Conservation (phyloP, 2,797 vertebrate species). For the Chelon labrosus region DNA sequence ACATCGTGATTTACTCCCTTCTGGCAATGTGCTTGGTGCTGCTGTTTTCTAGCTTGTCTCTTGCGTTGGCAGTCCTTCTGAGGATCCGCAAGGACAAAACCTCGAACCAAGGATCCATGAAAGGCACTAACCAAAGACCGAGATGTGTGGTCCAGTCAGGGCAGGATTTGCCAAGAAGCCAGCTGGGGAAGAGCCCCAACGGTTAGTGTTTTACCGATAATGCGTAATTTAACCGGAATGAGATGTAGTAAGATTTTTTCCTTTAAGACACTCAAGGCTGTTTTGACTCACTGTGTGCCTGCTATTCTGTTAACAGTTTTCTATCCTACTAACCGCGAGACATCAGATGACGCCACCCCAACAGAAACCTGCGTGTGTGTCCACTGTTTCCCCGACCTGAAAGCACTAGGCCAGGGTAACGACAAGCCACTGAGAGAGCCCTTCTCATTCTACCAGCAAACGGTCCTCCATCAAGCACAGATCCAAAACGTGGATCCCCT, state of each 20-base stretch:
- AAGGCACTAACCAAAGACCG: neutral
- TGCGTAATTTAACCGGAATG: too few species aligned
- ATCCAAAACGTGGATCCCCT: neutral
- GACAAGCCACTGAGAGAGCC: conserved; percentile 18
- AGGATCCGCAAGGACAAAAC: conserved; percentile 29
- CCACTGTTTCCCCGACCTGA: conserved; percentile 80
- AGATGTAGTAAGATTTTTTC: too few species aligned
- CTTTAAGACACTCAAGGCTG: too few species aligned
- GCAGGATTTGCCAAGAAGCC: conserved; percentile 17
- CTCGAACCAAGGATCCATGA: neutral
- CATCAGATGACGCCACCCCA: conserved; percentile 58
- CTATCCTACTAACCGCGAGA: neutral
- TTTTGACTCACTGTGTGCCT: neutral
- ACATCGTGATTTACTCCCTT: conserved; percentile 70
- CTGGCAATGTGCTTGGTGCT: conserved; percentile 69
- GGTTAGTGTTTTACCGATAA: conserved; percentile 46
- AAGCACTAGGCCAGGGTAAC: neutral
- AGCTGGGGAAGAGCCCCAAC: conserved; percentile 16
- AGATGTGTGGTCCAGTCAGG: neutral
- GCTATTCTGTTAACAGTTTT: conserved; percentile 51
- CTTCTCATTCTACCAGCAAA: conserved; percentile 54
- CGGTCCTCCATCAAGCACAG: conserved; percentile 22
- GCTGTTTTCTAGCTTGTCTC: conserved; percentile 67
- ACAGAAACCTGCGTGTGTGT: conserved; percentile 81
- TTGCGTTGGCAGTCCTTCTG: conserved; percentile 68